Conservation (phyloP, 1,140 invertebrate species). For the Drosophila nannoptera region DNA sequence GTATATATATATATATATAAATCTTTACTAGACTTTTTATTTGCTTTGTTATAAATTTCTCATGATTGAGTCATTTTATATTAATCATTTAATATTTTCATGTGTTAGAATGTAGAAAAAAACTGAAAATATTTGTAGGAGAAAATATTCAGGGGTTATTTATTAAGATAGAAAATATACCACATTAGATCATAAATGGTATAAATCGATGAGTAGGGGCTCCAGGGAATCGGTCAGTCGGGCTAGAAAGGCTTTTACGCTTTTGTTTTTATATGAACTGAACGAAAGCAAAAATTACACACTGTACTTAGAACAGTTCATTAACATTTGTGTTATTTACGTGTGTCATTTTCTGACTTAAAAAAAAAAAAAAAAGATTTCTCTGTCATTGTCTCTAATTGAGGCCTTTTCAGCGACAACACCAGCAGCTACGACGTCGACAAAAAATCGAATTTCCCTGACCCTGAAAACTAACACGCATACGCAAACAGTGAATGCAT, state of each 20-base stretch:
- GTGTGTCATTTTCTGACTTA: slow-evolving; percentile 10
- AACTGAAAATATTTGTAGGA: too few species aligned
- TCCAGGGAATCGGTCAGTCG: not conserved
- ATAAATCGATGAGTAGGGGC: not conserved
- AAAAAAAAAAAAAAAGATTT: slow-evolving; percentile 23
- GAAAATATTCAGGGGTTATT: too few species aligned
- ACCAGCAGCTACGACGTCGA: slow-evolving; percentile 12
- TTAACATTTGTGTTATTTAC: slow-evolving; percentile 32
- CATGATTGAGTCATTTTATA: too few species aligned
- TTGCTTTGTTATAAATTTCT: too few species aligned
- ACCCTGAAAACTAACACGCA: slow-evolving; percentile 68
- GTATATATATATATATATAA: not conserved
- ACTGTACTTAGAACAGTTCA: slow-evolving; percentile 28
- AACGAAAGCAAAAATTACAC: not conserved
- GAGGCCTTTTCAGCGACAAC: slow-evolving; percentile 23
- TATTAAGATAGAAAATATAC: too few species aligned
- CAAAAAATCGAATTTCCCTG: slow-evolving; percentile 74
- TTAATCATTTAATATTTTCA: too few species aligned
- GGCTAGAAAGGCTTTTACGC: not conserved
- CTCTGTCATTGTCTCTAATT: slow-evolving; percentile 37
- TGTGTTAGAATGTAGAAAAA: too few species aligned
- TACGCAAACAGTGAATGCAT: slow-evolving; percentile 48
- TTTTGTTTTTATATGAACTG: not conserved
- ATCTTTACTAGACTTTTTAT: too few species aligned
- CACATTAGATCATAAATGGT: too few species aligned